These are phyloP conservation scores for Drosophila prosaltans DNA, from an alignment of 1,140 invertebrate genomes.

Conservation along the genomic window DNA sequence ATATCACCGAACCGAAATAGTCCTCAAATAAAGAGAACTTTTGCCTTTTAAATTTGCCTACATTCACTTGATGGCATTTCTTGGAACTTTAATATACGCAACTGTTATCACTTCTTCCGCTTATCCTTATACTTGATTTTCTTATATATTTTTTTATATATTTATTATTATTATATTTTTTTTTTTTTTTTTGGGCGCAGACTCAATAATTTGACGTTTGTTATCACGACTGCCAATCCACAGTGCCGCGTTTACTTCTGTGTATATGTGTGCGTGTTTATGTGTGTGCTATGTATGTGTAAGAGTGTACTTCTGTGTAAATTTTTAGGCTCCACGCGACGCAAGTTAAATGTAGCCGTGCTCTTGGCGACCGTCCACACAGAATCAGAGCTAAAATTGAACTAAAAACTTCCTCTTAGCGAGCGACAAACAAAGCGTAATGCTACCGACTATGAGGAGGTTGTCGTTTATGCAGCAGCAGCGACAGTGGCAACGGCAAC, in stretches of 20 bases:
- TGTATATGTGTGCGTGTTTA: constrained; percentile 14
- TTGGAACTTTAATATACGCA: constrained; percentile 56
- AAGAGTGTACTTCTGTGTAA: constrained; percentile 38
- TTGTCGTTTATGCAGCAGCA: constrained; percentile 19
- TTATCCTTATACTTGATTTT: background rate
- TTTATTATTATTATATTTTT: constrained; percentile 6
- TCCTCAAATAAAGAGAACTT: background rate
- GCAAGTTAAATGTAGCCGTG: constrained; percentile 43
- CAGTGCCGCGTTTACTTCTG: constrained; percentile 27
- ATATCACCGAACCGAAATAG: constrained; percentile 8
- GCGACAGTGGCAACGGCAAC: background rate
- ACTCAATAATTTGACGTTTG: constrained; percentile 76
- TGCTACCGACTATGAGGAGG: constrained; percentile 32
- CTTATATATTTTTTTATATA: constrained; percentile 1
- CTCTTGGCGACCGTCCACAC: constrained; percentile 62
- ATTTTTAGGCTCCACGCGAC: constrained; percentile 56
- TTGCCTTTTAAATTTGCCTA: constrained; percentile 7
- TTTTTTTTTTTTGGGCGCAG: constrained; percentile 60
- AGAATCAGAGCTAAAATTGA: constrained; percentile 80
- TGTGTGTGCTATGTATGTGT: constrained; percentile 23
- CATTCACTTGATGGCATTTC: background rate
- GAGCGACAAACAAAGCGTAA: constrained; percentile 29
- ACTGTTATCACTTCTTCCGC: background rate
- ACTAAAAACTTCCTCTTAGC: constrained; percentile 63
- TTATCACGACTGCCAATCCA: constrained; percentile 59